phyloP scores from a whole-genome alignment of 2,797 vertebrate species.

The Parauchenoglanis punctatus region DNA sequence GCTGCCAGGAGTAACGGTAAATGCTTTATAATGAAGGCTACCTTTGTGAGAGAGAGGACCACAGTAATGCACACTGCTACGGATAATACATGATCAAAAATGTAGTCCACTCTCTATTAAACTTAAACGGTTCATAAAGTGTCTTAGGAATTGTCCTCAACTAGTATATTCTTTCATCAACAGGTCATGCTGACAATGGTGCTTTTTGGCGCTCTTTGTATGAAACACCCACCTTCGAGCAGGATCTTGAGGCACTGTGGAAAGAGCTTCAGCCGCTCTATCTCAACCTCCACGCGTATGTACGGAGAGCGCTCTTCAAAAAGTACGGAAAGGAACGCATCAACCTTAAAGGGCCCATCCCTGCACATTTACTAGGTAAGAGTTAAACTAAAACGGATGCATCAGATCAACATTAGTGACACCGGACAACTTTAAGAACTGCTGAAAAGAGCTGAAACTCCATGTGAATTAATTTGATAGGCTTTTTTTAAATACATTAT shows the following conservation, averaged over 20 bases:
- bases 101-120: background rate
- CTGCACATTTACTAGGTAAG: conserved; percentile 93
- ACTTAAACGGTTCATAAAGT: background rate
- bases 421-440: background rate
- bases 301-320: conserved; percentile 85
- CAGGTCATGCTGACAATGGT: conserved; percentile 87
- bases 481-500: background rate
- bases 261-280: conserved; percentile 91
- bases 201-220: conserved; percentile 92
- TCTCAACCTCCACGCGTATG: conserved; percentile 89
- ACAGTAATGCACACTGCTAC: background rate
- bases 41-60: conserved; percentile 1
- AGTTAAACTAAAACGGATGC: background rate
- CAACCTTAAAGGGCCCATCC: conserved; percentile 92
- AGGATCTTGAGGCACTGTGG: conserved; percentile 87
- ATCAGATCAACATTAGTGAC: background rate
- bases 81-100: background rate
- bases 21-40: conserved; percentile 48
- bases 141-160: background rate
- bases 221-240: conserved; percentile 86
- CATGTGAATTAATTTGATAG: background rate
- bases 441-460: background rate
- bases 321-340: conserved; percentile 82
- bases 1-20: conserved; percentile 89
- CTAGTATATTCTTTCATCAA: background rate